Base-by-base conservation (phyloP, 2,888 invertebrate genomes). In the Papilio gigon region DNA sequence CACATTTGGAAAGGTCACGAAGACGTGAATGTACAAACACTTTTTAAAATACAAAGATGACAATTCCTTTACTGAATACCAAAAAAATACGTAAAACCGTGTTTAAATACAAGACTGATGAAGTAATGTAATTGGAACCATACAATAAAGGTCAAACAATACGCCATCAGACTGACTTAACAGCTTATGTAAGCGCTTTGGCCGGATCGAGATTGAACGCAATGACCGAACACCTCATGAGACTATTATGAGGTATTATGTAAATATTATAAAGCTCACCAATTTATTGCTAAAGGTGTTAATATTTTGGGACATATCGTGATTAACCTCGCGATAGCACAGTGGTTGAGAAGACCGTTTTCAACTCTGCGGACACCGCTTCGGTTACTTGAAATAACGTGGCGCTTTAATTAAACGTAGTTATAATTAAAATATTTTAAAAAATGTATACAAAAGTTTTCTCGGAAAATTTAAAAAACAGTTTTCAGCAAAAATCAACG, bases 121-220 rank as follows among this genome's bases (percentile, higher is more conserved):
- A 30, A 27, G 27, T 30, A 27, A 27, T 9, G 27, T 27, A 53
- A 50, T 27, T 53, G 1, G 27, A 37, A 59, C 22, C 59, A 5
- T 59, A 22, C 6, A 20, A 12, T 59, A 59, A 59, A 58, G 59
- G 35, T 59, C 59, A 37, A 59, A 59, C 59, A 59, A 59, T 59
- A 37, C 35, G n/a, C 59, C 37, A 56, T 56, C 53, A 56, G 59
- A 22, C 12, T 35, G 20, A 37, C 35, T 22, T 59, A 37, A 59
- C 33, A 35, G 59, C 35, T 59, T 59, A 59, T 59, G 22, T 59
- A 59, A 37, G 35, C 14, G 22, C 20, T n/a, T n/a, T n/a, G n/a
- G n/a, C 59, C 35, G 35, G 35, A 22, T 37, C 33, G 37, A 37
- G n/a, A 20, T 59, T 37, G 59, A 20, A 35, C 37, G 22, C 30